phyloP scores from a whole-genome alignment of 2,113 vertebrate genomes.

The Columbina picui region DNA sequence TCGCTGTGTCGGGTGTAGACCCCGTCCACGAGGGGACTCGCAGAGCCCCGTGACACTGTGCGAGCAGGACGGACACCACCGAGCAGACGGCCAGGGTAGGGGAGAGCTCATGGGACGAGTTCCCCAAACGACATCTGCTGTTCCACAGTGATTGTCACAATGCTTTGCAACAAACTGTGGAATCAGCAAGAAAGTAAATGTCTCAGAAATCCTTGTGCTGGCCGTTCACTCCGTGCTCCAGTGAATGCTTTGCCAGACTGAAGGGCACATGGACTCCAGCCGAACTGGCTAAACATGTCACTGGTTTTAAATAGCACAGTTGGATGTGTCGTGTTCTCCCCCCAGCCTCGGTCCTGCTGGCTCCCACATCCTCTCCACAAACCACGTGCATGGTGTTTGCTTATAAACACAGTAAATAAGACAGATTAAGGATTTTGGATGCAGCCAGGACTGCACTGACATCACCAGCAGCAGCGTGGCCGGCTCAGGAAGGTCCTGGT shows the following conservation, averaged over 20 bases:
- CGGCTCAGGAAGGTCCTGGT: background rate
- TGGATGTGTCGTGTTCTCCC: background rate
- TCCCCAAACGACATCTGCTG: background rate
- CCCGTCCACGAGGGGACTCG: accelerated
- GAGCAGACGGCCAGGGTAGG: background rate
- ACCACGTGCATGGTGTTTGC: background rate
- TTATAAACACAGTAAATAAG: background rate
- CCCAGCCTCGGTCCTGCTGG: background rate
- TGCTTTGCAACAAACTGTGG: background rate
- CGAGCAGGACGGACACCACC: background rate
- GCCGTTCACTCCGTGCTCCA: background rate
- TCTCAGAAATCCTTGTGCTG: background rate
- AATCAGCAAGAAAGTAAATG: background rate
- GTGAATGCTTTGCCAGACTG: background rate
- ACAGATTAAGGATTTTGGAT: background rate
- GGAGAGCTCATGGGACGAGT: accelerated
- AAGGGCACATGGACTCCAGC: background rate
- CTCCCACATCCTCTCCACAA: background rate
- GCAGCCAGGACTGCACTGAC: background rate
- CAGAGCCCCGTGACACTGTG: background rate
- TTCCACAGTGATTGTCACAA: background rate
- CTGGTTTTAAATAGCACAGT: background rate
- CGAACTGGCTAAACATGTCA: background rate
- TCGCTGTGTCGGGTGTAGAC: accelerated
- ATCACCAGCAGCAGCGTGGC: background rate